Percentiles rank a stretch among this genome's conserved stretches.
Conservation (phyloP, 2,113 vertebrate species). For the Entelurus aequoreus region DNA sequence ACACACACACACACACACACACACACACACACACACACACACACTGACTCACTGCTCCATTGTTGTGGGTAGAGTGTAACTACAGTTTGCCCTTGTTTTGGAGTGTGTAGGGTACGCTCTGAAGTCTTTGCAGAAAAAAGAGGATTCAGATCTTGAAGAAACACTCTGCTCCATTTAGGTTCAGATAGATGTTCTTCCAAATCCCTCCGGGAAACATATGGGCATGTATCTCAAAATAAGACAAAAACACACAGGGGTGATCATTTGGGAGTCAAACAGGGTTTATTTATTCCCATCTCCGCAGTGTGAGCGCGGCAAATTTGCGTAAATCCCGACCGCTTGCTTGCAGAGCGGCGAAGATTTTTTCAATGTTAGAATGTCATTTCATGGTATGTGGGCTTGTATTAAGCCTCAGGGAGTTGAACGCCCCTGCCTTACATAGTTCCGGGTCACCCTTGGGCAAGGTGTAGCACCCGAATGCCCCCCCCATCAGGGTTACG, state of each 20-base stretch:
- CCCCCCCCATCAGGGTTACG: no score
- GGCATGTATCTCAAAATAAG: conserved; percentile 46
- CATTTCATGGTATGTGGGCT: no score
- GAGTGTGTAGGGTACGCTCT: conserved; percentile 51
- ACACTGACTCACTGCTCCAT: conserved; percentile 20
- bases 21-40: no score
- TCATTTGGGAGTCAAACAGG: conserved; percentile 49
- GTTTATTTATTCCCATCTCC: conserved; percentile 47
- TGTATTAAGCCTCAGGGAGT: no score
- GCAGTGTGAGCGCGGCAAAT: conserved; percentile 13
- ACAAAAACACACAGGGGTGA: conserved; percentile 49
- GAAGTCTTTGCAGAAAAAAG: conserved; percentile 53
- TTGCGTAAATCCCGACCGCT: conserved; percentile 25
- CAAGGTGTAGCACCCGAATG: no score
- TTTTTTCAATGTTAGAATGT: conserved; percentile 47
- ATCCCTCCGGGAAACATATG: conserved; percentile 66
- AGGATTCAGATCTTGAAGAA: conserved; percentile 53
- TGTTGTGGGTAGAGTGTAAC: conserved; percentile 36
- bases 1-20: conserved; percentile 20
- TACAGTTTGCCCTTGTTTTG: conserved; percentile 62
- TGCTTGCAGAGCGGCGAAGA: conserved; percentile 16
- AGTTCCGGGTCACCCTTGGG: no score
- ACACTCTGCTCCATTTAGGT: conserved; percentile 42
- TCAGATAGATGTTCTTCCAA: conserved; percentile 46
- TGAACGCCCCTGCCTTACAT: no score